Conservation (phyloP, 2,888 invertebrate genomes). For the Parnassius smintheus region DNA sequence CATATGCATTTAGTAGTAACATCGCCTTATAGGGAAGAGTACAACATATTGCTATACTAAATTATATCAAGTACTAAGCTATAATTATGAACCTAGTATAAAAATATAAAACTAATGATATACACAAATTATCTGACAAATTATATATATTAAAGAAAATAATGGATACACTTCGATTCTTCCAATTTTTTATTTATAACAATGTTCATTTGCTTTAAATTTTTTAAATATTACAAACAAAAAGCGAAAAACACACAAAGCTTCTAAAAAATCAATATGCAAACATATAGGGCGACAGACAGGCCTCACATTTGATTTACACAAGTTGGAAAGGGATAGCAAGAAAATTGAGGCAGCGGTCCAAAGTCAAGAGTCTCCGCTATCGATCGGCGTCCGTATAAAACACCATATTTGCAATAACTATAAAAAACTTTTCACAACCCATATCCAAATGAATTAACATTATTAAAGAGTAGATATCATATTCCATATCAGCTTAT, state of each 20-base stretch:
- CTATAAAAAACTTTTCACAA: conserved; percentile 9
- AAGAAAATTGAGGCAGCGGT: conserved; percentile 58
- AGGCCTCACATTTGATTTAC: conserved; percentile 54
- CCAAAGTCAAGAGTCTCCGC: conserved; percentile 74
- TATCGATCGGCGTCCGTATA: conserved; percentile 67
- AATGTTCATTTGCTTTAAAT: too few relatives aligned
- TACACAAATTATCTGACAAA: too few relatives aligned
- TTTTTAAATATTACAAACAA: background rate
- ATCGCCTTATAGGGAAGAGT: too few relatives aligned
- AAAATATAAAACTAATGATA: too few relatives aligned
- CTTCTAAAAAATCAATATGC: conserved; percentile 73
- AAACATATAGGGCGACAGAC: conserved; percentile 68
- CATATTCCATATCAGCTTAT: background rate
- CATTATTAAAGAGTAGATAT: background rate
- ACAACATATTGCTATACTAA: too few relatives aligned
- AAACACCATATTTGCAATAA: conserved; percentile 30
- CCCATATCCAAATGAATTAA: conserved; percentile 8
- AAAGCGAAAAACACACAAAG: conserved; percentile 29
- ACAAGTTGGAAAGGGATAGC: conserved; percentile 62
- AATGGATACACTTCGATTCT: too few relatives aligned
- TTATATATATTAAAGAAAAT: too few relatives aligned
- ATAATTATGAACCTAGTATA: too few relatives aligned
- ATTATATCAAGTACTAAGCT: too few relatives aligned
- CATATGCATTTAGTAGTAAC: too few relatives aligned
- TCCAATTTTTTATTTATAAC: too few relatives aligned